phyloP scores from a whole-genome alignment of 2,113 vertebrate species.

The Cygnus buccinator region DNA sequence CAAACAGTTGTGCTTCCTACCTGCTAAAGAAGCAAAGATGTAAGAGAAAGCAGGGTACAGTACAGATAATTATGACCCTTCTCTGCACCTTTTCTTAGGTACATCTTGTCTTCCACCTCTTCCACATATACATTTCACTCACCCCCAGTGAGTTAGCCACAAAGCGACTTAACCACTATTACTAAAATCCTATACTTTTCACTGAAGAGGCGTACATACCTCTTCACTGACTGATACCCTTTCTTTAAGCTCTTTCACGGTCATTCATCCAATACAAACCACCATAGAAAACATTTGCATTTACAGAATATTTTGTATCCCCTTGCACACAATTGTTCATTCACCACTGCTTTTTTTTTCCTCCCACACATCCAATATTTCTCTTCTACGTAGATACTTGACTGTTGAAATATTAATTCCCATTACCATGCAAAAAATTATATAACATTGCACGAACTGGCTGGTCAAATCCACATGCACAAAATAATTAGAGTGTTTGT shows the following conservation, averaged over 20 bases:
- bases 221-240: not conserved
- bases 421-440: not conserved
- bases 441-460: not conserved
- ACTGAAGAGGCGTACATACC: rapidly evolving
- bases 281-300: not conserved
- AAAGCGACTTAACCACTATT: not conserved
- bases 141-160: not conserved
- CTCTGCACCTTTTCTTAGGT: not conserved
- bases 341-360: not conserved
- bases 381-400: not conserved
- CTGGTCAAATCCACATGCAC: not conserved
- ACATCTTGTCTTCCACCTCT: not conserved
- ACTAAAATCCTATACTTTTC: not conserved
- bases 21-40: not conserved
- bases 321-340: not conserved
- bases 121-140: not conserved
- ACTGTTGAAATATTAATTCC: not conserved
- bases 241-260: not conserved
- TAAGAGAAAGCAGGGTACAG: not conserved
- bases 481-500: not conserved
- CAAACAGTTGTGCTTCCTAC: not conserved
- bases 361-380: not conserved
- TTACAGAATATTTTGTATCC: not conserved
- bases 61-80: rapidly evolving
- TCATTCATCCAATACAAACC: not conserved